Base-by-base conservation (phyloP, 2,113 vertebrate species). In the Puntigrus tetrazona region DNA sequence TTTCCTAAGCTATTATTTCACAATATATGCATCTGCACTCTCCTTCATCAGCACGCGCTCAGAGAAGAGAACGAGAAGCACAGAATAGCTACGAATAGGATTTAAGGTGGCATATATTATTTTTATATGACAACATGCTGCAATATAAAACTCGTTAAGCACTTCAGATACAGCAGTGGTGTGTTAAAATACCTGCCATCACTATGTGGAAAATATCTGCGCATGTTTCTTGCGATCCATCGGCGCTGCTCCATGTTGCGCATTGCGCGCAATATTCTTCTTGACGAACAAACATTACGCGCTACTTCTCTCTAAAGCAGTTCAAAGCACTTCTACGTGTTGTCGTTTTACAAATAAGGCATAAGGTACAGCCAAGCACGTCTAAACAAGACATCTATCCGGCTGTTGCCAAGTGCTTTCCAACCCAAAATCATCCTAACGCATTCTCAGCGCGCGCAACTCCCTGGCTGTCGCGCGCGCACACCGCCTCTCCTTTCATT, bases 401-500 rank as follows among this genome's bases (percentile, higher is more conserved):
- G 29, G 65, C 81, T 16, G 81, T 63, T 73, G 55, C 70, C 36
- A 84, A 70, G 61, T 88, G 89, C 89, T 89, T 88, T 85, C 85
- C 87, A 84, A 87, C 72, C 73, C 73, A 20, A 75, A 31, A 75
- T 22, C 27, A 20, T 11, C 16, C 7, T 50, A 9, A 75, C n/a
- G 88, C 89, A 45, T 63, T 87, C 81, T 76, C 43, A 52, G 70
- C 18, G 84, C 89, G 88, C 90, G 88, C 87, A 85, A 77, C 86
- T 86, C 47, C 45, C 59, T 79, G 16, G 77, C 47, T 82, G 11
- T 3, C 75, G 41, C 57, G 16, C 65, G 70, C 45, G 59, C 80
- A n/a, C 9, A 83, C 74, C 83, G 52, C 72, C 73, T 77, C n/a
- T n/a, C 34, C 57, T 47, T 80, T 73, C 65, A 78, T 47, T 75